phyloP scores from a whole-genome alignment of 2,113 vertebrate genomes.

The Macaca fascicularis region DNA sequence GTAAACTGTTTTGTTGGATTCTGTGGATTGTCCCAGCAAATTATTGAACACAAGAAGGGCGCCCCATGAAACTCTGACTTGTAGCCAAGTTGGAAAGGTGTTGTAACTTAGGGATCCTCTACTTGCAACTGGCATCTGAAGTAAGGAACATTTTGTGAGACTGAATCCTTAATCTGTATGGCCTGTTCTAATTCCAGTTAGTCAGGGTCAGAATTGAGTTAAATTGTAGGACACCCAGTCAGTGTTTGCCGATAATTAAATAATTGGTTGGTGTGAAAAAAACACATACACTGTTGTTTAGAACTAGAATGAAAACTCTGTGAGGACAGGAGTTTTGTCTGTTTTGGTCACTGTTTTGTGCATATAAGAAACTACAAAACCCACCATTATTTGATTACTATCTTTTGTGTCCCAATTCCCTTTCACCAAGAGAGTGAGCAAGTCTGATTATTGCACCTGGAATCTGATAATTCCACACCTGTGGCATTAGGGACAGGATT shows the following conservation, averaged over 20 bases:
- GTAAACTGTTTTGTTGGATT: background rate
- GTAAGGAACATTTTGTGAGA: background rate
- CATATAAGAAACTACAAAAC: background rate
- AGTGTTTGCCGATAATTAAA: background rate
- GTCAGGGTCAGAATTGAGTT: background rate
- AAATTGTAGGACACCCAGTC: background rate
- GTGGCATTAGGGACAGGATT: background rate
- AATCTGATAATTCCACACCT: background rate
- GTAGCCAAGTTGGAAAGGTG: background rate
- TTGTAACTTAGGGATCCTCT: background rate
- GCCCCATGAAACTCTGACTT: background rate
- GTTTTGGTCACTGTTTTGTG: background rate
- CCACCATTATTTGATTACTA: background rate
- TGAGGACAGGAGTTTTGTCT: background rate
- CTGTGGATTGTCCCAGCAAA: background rate
- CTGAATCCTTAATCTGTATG: background rate
- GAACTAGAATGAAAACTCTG: background rate
- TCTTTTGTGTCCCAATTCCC: background rate
- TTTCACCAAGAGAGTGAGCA: background rate
- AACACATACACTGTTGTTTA: background rate
- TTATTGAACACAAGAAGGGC: background rate
- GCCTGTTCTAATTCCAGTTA: background rate
- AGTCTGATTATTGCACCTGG: background rate
- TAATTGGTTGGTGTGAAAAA: background rate
- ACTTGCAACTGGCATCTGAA: background rate